phyloP scores from a whole-genome alignment of 53 echinoderm and acorn worm species.

The Glandiceps talaboti region DNA sequence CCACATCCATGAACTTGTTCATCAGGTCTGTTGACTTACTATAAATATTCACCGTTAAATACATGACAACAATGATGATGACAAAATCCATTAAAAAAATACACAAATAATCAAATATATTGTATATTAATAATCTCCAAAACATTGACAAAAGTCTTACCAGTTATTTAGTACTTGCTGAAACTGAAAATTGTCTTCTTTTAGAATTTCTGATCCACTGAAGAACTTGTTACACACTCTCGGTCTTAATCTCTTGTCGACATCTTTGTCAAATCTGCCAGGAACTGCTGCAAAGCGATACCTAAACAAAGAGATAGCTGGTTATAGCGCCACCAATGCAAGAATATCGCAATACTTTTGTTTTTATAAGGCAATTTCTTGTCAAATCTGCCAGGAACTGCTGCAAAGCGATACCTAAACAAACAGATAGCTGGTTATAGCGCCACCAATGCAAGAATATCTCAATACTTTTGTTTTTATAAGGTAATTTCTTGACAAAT shows the following conservation, averaged over 20 bases:
- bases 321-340: too few relatives aligned
- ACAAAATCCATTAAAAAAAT: too few relatives aligned
- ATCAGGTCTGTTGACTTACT: too few relatives aligned
- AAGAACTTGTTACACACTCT: background rate
- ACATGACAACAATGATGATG: too few relatives aligned
- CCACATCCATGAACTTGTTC: too few relatives aligned
- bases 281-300: background rate
- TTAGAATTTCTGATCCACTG: background rate
- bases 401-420: background rate
- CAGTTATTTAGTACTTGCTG: background rate
- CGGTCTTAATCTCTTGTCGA: background rate
- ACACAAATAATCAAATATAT: too few relatives aligned
- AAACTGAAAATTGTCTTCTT: background rate
- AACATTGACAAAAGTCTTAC: too few relatives aligned
- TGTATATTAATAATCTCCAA: too few relatives aligned
- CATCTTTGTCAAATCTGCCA: background rate
- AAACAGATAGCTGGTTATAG: background rate
- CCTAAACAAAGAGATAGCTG: background rate
- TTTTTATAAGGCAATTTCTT: too few relatives aligned
- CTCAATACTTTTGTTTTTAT: background rate
- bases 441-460: background rate
- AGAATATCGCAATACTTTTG: too few relatives aligned
- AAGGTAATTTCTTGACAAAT: too few relatives aligned
- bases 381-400: background rate
- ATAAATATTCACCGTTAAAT: too few relatives aligned